Evolutionary conservation across 1,140 invertebrate species (phyloP), one percentile per base, ranked within the genome.

Genomic region (Zeugodacus cucurbitae): DNA sequence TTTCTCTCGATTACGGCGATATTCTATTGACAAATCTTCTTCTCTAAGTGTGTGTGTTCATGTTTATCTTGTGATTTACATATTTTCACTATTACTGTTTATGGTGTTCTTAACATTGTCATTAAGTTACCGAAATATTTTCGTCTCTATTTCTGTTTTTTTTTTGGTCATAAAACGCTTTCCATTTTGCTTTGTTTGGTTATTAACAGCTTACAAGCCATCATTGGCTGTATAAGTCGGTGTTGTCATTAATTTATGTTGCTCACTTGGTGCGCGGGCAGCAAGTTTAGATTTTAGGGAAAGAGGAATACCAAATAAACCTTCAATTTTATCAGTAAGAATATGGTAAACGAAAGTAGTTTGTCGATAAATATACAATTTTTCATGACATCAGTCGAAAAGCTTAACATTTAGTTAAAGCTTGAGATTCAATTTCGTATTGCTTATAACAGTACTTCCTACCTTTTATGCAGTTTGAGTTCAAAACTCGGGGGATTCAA

Each of bases 111-210:
- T 41, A 41, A 6, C 70, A 41, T 10, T 74, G 32, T n/a, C 22
- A 41, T 74, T 74, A 41, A 74, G 70, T 37, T 70, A 54, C 48
- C 48, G 48, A 54, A 54, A 54, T 54, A 54, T 54, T 54, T 54
- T 54, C 48, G 48, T 54, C 48, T 54, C 14, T 74, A 26, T 4
- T 4, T 54, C 48, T 54, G 48, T 17, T 54, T 10, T 17, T 54
- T 10, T 74, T 74, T 74, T 74, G 37, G 37, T 41, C 70, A 74
- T 41, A 74, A 74, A 74, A 74, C 70, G 70, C 70, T 74, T 74
- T 74, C 70, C 70, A 74, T 74, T 74, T 74, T 74, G 34, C 22
- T 74, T 74, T 44, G 34, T n/a, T 74, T 74, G 70, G 32, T 44
- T 29, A 41, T 74, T 44, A 74, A 34, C 34, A 41, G 70, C 64